These are phyloP conservation scores for Tryphoninae sp. DNA, from an alignment of 2,888 invertebrate species.

Conservation along the genomic window DNA sequence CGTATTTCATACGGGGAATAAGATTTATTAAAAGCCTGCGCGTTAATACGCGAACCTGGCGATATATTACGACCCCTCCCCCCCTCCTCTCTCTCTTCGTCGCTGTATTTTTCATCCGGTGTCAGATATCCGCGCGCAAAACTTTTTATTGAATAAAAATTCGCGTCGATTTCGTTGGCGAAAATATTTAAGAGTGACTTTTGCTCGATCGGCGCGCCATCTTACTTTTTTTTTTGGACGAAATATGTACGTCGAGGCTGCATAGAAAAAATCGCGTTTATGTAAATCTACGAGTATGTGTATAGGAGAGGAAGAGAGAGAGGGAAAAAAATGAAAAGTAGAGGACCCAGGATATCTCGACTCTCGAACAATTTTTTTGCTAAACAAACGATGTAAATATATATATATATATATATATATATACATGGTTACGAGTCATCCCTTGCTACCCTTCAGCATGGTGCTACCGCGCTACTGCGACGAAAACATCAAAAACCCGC, in stretches of 20 bases:
- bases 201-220: no score
- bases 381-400: conserved; percentile 36
- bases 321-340: background rate
- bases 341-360: conserved; percentile 42
- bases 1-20: conserved; percentile 76
- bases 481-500: conserved; percentile 76
- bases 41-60: conserved; percentile 74
- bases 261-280: background rate
- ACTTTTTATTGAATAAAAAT: no score
- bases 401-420: conserved; percentile 6
- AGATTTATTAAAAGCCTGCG: conserved; percentile 79
- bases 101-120: conserved; percentile 8
- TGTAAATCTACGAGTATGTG: background rate
- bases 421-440: background rate
- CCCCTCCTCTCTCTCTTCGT: conserved; percentile 30
- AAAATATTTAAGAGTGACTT: no score
- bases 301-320: background rate
- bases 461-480: conserved; percentile 21
- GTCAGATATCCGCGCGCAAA: no score
- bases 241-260: no score
- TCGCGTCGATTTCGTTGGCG: no score
- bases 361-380: conserved; percentile 46
- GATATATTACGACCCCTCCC: conserved; percentile 68
- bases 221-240: no score
- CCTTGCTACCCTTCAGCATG: background rate